phyloP scores from a whole-genome alignment of 2,113 vertebrate species.

The mouse (Mus musculus) region GRCm39 chr10:33814501-33815000 shows the following conservation, averaged over 20 bases:
- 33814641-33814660: not conserved
- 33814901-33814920: not conserved
- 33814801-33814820: constrained; percentile 36
- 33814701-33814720: not conserved
- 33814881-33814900: not conserved
- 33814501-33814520: not conserved
- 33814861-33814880: constrained; percentile 1
- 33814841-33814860: not conserved
- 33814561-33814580: not conserved
- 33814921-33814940: constrained; percentile 1
- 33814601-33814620: not conserved
- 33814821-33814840: constrained; percentile 31
- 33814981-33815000: constrained; percentile 24
- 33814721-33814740: too few species aligned
- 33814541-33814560: not conserved
- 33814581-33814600: too few species aligned
- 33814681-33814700: not conserved
- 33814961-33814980: not conserved
- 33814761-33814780: constrained; percentile 5
- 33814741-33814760: not conserved
- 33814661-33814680: not conserved
- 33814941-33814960: not conserved
- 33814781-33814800: constrained; percentile 7
- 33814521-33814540: not conserved
- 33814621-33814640: not conserved